Percentiles rank a stretch among this genome's conserved stretches.
These are phyloP conservation scores for Calliopsis andreniformis DNA, from an alignment of 1,140 invertebrate species.

Conservation along the genomic window DNA sequence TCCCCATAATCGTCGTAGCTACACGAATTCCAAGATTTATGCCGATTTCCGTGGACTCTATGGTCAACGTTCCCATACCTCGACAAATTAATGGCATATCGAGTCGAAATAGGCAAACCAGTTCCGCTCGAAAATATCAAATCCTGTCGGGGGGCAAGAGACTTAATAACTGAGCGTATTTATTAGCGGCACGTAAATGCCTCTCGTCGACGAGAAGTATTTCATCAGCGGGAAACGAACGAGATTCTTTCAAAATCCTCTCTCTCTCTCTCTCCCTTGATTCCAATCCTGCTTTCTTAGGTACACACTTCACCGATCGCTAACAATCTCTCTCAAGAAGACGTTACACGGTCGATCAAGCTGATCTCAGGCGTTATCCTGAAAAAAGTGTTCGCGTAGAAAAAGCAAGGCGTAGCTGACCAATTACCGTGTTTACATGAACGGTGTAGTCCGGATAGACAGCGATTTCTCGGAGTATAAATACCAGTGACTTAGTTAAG, in stretches of 20 bases:
- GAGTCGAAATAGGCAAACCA: conserved; percentile 41
- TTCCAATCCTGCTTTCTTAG: background rate
- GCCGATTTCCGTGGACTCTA: conserved; percentile 11
- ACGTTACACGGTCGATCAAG: background rate
- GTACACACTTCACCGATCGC: background rate
- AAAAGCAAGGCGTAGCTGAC: conserved; percentile 53
- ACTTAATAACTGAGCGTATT: background rate
- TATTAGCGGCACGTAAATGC: conserved; percentile 6
- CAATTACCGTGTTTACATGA: conserved; percentile 66
- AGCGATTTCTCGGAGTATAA: conserved; percentile 57
- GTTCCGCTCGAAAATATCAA: conserved; percentile 27
- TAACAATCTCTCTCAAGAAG: background rate
- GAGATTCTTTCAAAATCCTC: background rate
- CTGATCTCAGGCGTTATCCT: conserved; percentile 3
- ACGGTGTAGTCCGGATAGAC: conserved; percentile 30
- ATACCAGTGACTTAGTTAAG: conserved; percentile 66
- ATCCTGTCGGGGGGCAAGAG: background rate
- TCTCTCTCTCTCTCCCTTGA: background rate
- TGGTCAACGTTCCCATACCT: conserved; percentile 16
- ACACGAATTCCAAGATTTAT: conserved; percentile 48
- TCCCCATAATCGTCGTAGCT: conserved; percentile 29
- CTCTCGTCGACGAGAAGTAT: background rate
- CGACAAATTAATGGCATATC: conserved; percentile 38
- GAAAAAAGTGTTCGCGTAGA: conserved; percentile 39
- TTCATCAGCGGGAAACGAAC: background rate